Base-by-base conservation (phyloP, 2,797 vertebrate species). In the Cossypha dichroa region DNA sequence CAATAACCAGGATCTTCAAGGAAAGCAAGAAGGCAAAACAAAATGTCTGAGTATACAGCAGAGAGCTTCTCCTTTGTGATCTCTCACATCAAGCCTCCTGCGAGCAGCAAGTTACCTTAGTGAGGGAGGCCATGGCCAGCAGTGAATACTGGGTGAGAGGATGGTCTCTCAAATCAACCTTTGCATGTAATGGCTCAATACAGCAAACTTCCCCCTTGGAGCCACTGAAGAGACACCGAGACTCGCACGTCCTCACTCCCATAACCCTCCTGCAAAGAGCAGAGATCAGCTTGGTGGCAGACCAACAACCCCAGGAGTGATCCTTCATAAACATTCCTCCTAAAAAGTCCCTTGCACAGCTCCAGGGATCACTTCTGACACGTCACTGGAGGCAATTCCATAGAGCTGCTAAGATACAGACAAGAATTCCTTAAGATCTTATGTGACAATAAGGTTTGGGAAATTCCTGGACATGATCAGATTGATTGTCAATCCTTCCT, bases 141-240 rank as follows among this genome's bases (percentile, higher is more conserved):
- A 99, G 98, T 8, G 98, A 99, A 94, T 99, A 99, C 64, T 99
- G 98, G n/a, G 98, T 99, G 96, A 99, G 99, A 38, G 99, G 99
- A 95, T 99, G 99, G 69, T 99, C 99, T 95, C 98, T 99, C 88
- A 99, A 98, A 59, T 99, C 99, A 16, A 97, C 96, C 85, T 98
- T 99, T 23, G 99, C 98, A 31, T 98, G 98, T 13, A 99, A 92
- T 2, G 99, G 99, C 83, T 99, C 99, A 34, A 99, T 98, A 48
- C 99, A 99, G 97, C 99, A 99, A 84, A 99, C 99, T 62, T 99
- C 99, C 21, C 99, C 99, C 97, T 99, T 99, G 21, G 99, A 99
- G 54, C 99, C 99, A 60, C 99, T 99, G 97, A 99, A 99, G 70
- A 99, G 98, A 97, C 99, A 99, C 3, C 99, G 98, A 23, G 99